Evolutionary conservation across 2,113 vertebrate species (phyloP), one percentile per base, ranked within the genome.

Genomic region (Saguinus imperator): DNA sequence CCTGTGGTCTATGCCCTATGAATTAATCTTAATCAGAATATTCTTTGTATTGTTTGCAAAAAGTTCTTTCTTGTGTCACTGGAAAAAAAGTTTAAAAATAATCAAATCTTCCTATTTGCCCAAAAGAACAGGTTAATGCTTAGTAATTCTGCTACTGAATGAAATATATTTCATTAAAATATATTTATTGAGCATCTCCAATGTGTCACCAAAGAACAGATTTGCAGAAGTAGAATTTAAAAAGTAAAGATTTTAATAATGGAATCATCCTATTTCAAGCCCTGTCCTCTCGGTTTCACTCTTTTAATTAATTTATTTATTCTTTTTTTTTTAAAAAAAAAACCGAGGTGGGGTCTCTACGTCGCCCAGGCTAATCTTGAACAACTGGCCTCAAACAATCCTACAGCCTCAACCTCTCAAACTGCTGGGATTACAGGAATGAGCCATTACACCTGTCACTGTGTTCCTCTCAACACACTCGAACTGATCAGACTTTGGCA

Each of bases 51-150:
- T 48, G 35, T 57, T n/a, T 93, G 77, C 48, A 87, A 70, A 73
- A 7, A 88, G 72, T 91, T 57, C 50, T 79, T 91, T 57, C 50
- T 83, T 97, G 40, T 57, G 25, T 4, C 17, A 81, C 57, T 55
- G 35, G 35, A 91, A 96, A 95, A 77, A 32, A 96, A 83, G 25
- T 80, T 95, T 94, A 92, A 61, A 77, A 27, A 32, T 93, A 91
- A 93, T 79, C 79, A 93, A 91, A 93, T 88, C 52, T 68, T 57
- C 73, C 35, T 89, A 23, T 23, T 29, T 72, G 6, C 35, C 57
- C 55, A 2, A 21, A 81, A 95, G 16, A 96, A 91, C 0, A 96
- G 25, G 13, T 77, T 81, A 88, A 48, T 76, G 11, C 5, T 91
- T 87, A 79, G 37, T 81, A 88, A 77, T 52, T 52, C 52, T 52